phyloP scores from a whole-genome alignment of 2,113 vertebrate species.

The Terrapene triunguis region DNA sequence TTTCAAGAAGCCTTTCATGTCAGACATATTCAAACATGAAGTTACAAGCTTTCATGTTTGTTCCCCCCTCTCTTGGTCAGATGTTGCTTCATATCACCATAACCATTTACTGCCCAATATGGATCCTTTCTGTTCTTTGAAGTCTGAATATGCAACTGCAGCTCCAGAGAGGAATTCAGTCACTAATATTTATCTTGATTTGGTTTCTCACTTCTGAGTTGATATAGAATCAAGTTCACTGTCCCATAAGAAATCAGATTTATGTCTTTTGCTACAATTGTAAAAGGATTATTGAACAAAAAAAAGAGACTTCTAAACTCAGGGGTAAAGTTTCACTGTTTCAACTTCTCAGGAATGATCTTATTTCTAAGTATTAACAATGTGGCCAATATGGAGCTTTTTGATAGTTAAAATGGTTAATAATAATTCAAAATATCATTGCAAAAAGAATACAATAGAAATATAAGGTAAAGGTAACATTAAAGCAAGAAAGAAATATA shows the following conservation, averaged over 20 bases:
- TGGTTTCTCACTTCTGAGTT: not conserved
- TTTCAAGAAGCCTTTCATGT: not conserved
- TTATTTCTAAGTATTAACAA: not conserved
- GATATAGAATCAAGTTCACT: not conserved
- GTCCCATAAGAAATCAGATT: not conserved
- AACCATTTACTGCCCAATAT: not conserved
- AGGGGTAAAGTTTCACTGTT: not conserved
- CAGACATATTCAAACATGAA: not conserved
- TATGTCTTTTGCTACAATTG: not conserved
- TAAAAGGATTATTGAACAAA: not conserved
- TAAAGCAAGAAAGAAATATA: not conserved
- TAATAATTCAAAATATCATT: not conserved
- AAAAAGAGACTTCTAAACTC: not conserved
- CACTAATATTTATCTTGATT: not conserved
- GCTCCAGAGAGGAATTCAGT: not conserved
- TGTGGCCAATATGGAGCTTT: not conserved
- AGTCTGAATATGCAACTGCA: not conserved
- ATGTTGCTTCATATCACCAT: not conserved
- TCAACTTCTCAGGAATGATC: not conserved
- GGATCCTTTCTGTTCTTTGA: not conserved
- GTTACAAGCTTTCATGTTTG: not conserved
- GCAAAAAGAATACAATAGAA: not conserved
- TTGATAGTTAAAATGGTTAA: not conserved
- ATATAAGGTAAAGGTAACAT: not conserved
- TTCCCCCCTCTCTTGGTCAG: not conserved